Evolutionary conservation across 2,888 invertebrate species (phyloP), one percentile per base, ranked within the genome.

Genomic region (Pandemis heparana): DNA sequence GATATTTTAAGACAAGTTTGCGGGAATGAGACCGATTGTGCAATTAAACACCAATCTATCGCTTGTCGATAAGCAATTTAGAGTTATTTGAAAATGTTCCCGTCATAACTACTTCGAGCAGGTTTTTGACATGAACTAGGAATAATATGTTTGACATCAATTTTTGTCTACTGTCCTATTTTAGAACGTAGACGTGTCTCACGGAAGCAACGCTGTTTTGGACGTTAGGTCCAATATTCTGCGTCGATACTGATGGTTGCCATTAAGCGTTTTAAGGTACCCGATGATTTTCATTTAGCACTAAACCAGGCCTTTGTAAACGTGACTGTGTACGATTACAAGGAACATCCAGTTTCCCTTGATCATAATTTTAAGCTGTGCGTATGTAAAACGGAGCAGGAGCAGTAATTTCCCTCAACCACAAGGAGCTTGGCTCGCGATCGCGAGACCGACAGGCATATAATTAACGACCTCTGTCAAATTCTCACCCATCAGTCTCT

Each of bases 391-490:
- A 89, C 86, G 89, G 84, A 82, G 80, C 85, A 79, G 83, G 84
- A 80, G 79, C 83, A 85, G 85, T 87, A 88, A 89, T 87, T 88
- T 87, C 82, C 82, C 80, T 81, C 75, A 79, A 82, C 88, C 87
- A 80, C 87, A 85, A 86, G 83, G 81, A 85, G 79, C 79, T 77
- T 75, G 69, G 74, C 70, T 76, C 76, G 76, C 83, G 82, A 85
- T 87, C 83, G 61, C 75, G 82, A 81, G 80, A 84, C 81, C 84
- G 85, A 85, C 85, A 85, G 84, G 83, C 85, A 86, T 87, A 89
- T 90, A 91, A 92, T 92, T 92, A 92, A 91, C 90, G 87, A 83
- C 86, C 86, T 82, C 89, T 89, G 90, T 91, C 92, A 89, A 88
- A 91, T 89, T 89, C 91, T 90, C 89, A 88, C 87, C 88, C 86